phyloP scores from a whole-genome alignment of 2,888 invertebrate species.

The Sarcophaga subvicina region DNA sequence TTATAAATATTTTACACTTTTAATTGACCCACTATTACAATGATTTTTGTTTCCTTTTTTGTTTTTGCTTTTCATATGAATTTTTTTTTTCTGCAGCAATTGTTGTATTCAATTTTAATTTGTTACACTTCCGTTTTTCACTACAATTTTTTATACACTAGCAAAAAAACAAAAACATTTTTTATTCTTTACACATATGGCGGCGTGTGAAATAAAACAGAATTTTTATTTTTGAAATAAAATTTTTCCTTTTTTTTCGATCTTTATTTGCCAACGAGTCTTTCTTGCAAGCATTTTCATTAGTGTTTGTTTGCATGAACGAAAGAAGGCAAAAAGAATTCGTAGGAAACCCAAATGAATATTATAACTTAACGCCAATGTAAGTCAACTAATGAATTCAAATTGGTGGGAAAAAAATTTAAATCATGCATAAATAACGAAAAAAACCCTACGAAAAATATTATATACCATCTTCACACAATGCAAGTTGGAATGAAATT shows the following conservation, averaged over 20 bases:
- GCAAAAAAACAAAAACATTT: background rate
- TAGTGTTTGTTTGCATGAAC: background rate
- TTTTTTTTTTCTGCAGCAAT: background rate
- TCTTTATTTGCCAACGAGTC: background rate
- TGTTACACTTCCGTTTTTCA: conserved; percentile 43
- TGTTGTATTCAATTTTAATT: conserved; percentile 55
- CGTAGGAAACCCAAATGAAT: conserved; percentile 6
- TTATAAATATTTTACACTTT: conserved; percentile 22
- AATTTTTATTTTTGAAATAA: conserved; percentile 11
- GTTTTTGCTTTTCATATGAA: background rate
- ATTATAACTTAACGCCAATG: conserved; percentile 34
- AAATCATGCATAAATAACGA: background rate
- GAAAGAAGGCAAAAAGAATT: background rate
- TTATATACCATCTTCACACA: too few species aligned
- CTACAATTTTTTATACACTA: background rate
- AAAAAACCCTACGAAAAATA: too few species aligned
- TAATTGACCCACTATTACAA: conserved; percentile 23
- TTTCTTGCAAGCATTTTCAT: conserved; percentile 32
- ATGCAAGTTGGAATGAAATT: too few species aligned
- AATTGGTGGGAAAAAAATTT: conserved; percentile 24
- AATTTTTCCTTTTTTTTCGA: background rate
- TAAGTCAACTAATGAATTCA: conserved; percentile 57
- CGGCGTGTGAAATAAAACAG: too few species aligned
- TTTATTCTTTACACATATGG: background rate
- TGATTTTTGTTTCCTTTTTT: too few species aligned